phyloP scores from a whole-genome alignment of 2,888 invertebrate genomes.

The Hypomecis atomaria region DNA sequence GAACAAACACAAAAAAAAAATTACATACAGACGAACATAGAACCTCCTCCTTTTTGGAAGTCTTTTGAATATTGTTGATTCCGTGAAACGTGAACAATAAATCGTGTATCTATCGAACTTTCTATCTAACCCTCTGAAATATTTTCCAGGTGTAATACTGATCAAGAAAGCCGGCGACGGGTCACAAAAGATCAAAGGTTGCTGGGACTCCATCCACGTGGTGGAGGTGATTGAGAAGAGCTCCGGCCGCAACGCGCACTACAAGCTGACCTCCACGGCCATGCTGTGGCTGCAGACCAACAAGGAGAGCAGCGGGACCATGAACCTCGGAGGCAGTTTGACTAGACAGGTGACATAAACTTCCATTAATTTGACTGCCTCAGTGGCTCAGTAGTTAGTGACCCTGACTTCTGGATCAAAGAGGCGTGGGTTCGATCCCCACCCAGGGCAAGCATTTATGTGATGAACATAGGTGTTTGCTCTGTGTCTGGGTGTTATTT shows the following conservation, averaged over 20 bases:
- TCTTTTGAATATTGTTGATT: too few species aligned
- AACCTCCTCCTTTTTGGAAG: too few species aligned
- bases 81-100: too few species aligned
- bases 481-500: too few species aligned
- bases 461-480: too few species aligned
- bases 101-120: background rate
- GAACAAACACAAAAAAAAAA: too few species aligned
- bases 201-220: slow-evolving; percentile 99
- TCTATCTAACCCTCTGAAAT: background rate
- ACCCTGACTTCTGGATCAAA: too few species aligned
- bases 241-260: slow-evolving; percentile 96
- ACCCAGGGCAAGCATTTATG: too few species aligned
- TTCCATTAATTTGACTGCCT: too few species aligned
- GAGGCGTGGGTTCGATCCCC: too few species aligned
- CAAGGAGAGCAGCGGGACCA: slow-evolving; percentile 97
- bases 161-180: slow-evolving; percentile 99
- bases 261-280: slow-evolving; percentile 99
- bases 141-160: slow-evolving; percentile 93
- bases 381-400: too few species aligned
- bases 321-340: slow-evolving; percentile 99
- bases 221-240: slow-evolving; percentile 99
- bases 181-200: slow-evolving; percentile 99
- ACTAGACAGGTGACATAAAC: slow-evolving; percentile 93
- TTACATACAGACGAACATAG: too few species aligned
- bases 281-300: slow-evolving; percentile 99